Conservation (phyloP, 2,113 vertebrate species). For the Perognathus longimembris region DNA sequence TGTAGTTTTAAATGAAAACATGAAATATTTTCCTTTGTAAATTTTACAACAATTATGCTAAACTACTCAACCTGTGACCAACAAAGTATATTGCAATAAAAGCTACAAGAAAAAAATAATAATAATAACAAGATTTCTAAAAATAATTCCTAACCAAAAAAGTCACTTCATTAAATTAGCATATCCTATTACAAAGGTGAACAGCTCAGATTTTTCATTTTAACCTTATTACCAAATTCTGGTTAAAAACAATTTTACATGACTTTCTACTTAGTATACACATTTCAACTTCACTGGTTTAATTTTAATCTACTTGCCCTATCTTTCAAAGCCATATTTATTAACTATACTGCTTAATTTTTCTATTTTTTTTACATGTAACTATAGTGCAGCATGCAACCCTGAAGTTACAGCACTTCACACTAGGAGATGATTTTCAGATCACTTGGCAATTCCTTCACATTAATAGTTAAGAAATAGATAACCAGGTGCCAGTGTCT, state of each 20-base stretch:
- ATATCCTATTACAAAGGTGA: not conserved
- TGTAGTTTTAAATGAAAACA: too few species aligned
- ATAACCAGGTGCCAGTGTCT: not conserved
- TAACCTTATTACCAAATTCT: not conserved
- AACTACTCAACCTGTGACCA: too few species aligned
- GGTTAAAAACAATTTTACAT: not conserved
- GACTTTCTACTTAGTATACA: constrained; percentile 24
- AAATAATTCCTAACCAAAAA: not conserved
- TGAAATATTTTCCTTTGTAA: too few species aligned
- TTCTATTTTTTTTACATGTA: not conserved
- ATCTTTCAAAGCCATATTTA: constrained; percentile 26
- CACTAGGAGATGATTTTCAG: not conserved
- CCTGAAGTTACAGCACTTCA: not conserved
- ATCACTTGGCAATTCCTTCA: not conserved
- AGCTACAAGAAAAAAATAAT: too few species aligned
- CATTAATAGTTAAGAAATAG: not conserved
- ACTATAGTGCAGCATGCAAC: not conserved
- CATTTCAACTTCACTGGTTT: not conserved
- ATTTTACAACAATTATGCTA: too few species aligned
- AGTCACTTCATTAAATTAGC: not conserved
- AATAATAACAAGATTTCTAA: too few species aligned
- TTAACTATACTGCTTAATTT: not conserved
- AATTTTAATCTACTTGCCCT: not conserved
- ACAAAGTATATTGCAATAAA: too few species aligned
- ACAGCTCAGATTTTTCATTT: not conserved